These are phyloP conservation scores for Camponotus pennsylvanicus DNA, from an alignment of 1,140 invertebrate genomes.

Conservation along the genomic window DNA sequence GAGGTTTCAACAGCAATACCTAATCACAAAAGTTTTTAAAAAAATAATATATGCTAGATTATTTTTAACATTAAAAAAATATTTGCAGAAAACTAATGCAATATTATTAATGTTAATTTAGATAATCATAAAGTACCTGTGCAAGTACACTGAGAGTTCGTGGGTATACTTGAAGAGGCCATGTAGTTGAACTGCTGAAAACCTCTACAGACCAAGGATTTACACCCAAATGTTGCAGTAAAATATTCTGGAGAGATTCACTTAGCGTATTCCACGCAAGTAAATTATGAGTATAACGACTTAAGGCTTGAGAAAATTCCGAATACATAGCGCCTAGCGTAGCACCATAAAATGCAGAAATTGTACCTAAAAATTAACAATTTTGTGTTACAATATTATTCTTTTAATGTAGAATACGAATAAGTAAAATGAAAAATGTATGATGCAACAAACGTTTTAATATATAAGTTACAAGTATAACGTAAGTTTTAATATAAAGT, in stretches of 20 bases:
- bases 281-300: slow-evolving; percentile 94
- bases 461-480: neutral
- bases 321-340: slow-evolving; percentile 91
- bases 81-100: neutral
- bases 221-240: slow-evolving; percentile 92
- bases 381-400: neutral
- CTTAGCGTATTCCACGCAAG: slow-evolving; percentile 91
- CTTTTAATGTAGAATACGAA: neutral
- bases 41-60: neutral
- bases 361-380: slow-evolving; percentile 88
- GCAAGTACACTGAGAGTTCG: slow-evolving; percentile 94
- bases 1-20: slow-evolving; percentile 92
- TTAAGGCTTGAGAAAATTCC: slow-evolving; percentile 92
- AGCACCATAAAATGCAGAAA: slow-evolving; percentile 91
- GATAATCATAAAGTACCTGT: slow-evolving; percentile 85
- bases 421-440: neutral
- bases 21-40: slow-evolving; percentile 75
- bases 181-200: slow-evolving; percentile 86
- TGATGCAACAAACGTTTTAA: neutral
- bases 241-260: slow-evolving; percentile 90
- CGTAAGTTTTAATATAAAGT: slow-evolving; percentile 16
- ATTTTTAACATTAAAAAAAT: slow-evolving; percentile 16
- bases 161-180: slow-evolving; percentile 95
- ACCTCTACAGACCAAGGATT: slow-evolving; percentile 90
- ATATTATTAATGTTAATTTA: neutral